Evolutionary conservation across 2,797 vertebrate genomes (phyloP).

Genomic region (Psittacula echo): DNA sequence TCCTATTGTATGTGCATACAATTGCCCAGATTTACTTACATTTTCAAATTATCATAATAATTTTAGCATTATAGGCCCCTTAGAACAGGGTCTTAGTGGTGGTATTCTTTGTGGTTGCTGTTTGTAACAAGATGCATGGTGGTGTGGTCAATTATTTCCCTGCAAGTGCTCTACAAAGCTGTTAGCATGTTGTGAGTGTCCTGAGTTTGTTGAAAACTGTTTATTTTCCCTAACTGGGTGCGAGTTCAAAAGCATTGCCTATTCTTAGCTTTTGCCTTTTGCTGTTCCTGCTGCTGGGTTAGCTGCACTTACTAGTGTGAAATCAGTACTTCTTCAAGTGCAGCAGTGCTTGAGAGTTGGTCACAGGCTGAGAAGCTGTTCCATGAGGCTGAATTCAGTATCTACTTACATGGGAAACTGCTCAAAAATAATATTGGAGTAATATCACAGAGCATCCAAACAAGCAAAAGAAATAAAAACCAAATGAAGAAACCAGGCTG

Average conservation of each 20-base stretch:
- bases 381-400: not conserved
- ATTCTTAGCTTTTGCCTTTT: not conserved
- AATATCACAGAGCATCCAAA: constrained; percentile 43
- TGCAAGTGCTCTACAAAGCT: not conserved
- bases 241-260: not conserved
- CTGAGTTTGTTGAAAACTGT: not conserved
- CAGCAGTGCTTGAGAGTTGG: not conserved
- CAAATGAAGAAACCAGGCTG: constrained; percentile 13
- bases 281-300: not conserved
- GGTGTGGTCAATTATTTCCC: not conserved
- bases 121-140: not conserved
- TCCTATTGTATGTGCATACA: not conserved
- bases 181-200: not conserved
- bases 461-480: constrained; percentile 19
- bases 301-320: not conserved
- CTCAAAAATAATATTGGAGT: constrained; percentile 9
- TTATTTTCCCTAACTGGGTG: not conserved
- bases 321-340: not conserved
- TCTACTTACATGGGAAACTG: not conserved
- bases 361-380: not conserved
- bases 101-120: not conserved
- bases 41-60: not conserved
- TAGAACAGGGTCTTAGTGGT: not conserved
- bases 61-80: not conserved
- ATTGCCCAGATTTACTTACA: not conserved